phyloP scores from a whole-genome alignment of 2,797 vertebrate genomes.

The Phalanger gymnotis region DNA sequence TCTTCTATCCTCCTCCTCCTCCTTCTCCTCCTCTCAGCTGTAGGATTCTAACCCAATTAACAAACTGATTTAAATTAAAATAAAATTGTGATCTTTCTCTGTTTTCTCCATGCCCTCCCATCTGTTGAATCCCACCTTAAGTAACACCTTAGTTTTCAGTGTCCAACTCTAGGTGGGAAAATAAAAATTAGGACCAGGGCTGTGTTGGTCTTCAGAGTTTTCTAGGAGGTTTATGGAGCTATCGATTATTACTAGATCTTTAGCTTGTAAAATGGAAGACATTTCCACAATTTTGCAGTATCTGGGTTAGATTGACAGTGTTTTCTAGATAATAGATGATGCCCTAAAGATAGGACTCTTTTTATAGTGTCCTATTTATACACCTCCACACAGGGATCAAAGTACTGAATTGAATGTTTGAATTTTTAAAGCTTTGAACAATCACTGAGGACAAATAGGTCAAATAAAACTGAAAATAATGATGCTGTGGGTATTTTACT shows the following conservation, averaged over 20 bases:
- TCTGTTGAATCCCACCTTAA: conserved; percentile 67
- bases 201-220: not conserved
- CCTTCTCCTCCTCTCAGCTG: conserved; percentile 41
- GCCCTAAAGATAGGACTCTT: conserved; percentile 33
- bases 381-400: conserved; percentile 9
- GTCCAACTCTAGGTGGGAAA: conserved; percentile 48
- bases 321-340: conserved; percentile 13
- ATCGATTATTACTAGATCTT: not conserved
- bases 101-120: conserved; percentile 61
- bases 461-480: conserved; percentile 40
- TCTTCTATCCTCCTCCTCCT: conserved; percentile 34
- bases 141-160: conserved; percentile 63
- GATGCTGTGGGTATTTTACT: not conserved
- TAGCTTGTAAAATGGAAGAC: not conserved
- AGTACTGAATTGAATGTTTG: conserved; percentile 17
- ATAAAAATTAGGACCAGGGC: conserved; percentile 23
- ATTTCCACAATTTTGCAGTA: conserved; percentile 32
- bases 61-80: conserved; percentile 71
- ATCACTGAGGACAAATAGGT: conserved; percentile 35
- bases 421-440: conserved; percentile 18
- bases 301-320: not conserved
- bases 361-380: not conserved
- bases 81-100: conserved; percentile 66
- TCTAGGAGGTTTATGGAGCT: conserved; percentile 33
- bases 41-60: conserved; percentile 70